Conservation (phyloP, 2,888 invertebrate genomes). For the Tetranychus truncatus region DNA sequence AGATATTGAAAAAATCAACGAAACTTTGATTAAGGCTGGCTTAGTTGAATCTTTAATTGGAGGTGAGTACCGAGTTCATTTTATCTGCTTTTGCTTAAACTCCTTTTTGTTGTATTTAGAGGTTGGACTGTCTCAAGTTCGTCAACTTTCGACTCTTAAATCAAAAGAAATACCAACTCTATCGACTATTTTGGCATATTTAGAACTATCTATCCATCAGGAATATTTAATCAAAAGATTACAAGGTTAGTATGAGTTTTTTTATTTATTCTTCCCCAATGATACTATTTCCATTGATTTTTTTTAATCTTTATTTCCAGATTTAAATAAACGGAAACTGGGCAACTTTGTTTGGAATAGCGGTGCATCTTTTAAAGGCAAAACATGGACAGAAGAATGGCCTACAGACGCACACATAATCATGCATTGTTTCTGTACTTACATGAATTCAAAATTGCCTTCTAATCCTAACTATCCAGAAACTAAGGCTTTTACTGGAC, state of each 20-base stretch:
- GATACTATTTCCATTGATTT: not conserved
- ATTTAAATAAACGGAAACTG: constrained; percentile 62
- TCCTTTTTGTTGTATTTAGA: constrained; percentile 28
- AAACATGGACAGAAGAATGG: constrained; percentile 58
- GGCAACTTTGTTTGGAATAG: constrained; percentile 72
- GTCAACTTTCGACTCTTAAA: constrained; percentile 48
- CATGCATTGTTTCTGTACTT: constrained; percentile 63
- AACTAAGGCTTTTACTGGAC: constrained; percentile 34
- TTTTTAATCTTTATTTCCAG: constrained; percentile 32
- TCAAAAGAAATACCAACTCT: constrained; percentile 41
- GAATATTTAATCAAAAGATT: constrained; percentile 65
- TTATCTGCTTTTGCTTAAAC: not conserved
- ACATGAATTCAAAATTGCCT: constrained; percentile 59
- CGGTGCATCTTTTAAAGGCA: constrained; percentile 51
- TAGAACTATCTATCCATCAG: constrained; percentile 63
- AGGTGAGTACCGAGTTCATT: constrained; percentile 33
- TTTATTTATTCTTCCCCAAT: not conserved
- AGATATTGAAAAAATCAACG: constrained; percentile 54
- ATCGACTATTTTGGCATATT: constrained; percentile 50
- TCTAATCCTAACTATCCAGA: constrained; percentile 36
- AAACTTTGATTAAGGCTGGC: constrained; percentile 49
- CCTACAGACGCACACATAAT: constrained; percentile 77
- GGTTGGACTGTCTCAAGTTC: constrained; percentile 52
- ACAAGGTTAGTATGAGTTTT: constrained; percentile 33
- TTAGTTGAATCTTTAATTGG: constrained; percentile 35